Evolutionary conservation across 30 jellyfish, hydroid and myxozoan genomes (phyloP).

Genomic region (Hydractinia symbiolongicarpus): DNA sequence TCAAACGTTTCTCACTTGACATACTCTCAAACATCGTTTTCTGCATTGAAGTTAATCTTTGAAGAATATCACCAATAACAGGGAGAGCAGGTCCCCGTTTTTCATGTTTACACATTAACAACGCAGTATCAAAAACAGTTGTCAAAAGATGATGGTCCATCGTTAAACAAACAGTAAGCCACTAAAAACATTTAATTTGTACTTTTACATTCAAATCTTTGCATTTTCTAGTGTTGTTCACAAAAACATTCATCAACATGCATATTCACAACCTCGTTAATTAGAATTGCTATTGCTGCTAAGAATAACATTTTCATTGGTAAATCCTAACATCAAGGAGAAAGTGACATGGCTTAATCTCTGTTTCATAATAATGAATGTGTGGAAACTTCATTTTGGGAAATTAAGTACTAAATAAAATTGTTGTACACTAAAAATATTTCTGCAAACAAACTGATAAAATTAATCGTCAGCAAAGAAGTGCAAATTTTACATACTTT

Average conservation of each 20-base stretch:
- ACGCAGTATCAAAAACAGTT: constrained; percentile 45
- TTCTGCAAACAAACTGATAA: no score
- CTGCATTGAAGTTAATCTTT: constrained; percentile 49
- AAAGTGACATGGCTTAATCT: no score
- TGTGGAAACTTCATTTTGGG: no score
- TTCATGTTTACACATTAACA: constrained; percentile 46
- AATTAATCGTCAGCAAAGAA: no score
- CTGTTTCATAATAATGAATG: no score
- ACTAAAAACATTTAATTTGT: constrained; percentile 34
- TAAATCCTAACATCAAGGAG: no score
- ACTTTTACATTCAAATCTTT: not conserved
- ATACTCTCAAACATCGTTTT: constrained; percentile 35
- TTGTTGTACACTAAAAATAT: no score
- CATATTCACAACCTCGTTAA: no score
- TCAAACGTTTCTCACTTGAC: constrained; percentile 47
- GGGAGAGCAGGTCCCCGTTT: constrained; percentile 81
- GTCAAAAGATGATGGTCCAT: constrained; percentile 49
- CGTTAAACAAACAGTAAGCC: constrained; percentile 73
- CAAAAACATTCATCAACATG: not conserved
- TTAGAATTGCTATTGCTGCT: no score
- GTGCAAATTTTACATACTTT: constrained; percentile 39
- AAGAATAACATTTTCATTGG: no score
- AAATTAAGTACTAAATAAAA: no score
- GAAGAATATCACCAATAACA: constrained; percentile 71
- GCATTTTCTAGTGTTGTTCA: not conserved